Evolutionary conservation across 2,888 invertebrate species (phyloP), one percentile per base, ranked within the genome.

Genomic region (Salticus scenicus): DNA sequence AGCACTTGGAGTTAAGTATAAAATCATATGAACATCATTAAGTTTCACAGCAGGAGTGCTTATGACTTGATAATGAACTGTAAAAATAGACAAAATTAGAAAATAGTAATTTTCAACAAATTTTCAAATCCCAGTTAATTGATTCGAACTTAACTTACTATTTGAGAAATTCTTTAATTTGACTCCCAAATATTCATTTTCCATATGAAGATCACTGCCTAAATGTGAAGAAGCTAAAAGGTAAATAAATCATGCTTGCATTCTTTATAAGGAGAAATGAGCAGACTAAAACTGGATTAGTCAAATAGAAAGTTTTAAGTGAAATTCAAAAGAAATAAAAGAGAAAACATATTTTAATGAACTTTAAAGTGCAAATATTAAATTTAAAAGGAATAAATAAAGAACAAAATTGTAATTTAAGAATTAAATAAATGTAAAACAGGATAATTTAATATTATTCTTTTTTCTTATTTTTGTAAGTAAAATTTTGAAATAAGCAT

Each of bases 31-130:
- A 0, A 86, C 79, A 76, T 86, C 86, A 71, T 63, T 76, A 8
- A 86, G 17, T 76, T 86, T 86, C 24, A 47, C 76, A 33, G 80
- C 86, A 63, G 80, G 80, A 24, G 86, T 80, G 70, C 66, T 86
- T 27, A 86, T 86, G 10, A 86, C 86, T 72, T 86, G 86, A 27
- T 86, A 86, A 24, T 86, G 80, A 76, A 86, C 86, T 86, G 24
- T 1, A 75, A 33, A 1, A 67, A 67, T 57, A 24, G 30, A 70
- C 4, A 17, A 70, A 30, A 31, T 66, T 66, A 66, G 30, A 30
- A 66, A 66, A 30, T 0, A 30, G 30, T 28, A 17, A 51, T 51
- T 14, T 51, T 8, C 51, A 51, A 37, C 37, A 4, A 37, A 37
- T 37, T 37, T 37, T 7, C 37, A 37, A 37, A 7, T 4, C 37